Base-by-base conservation (phyloP, 2,113 vertebrate genomes). In the Salminus brasiliensis region DNA sequence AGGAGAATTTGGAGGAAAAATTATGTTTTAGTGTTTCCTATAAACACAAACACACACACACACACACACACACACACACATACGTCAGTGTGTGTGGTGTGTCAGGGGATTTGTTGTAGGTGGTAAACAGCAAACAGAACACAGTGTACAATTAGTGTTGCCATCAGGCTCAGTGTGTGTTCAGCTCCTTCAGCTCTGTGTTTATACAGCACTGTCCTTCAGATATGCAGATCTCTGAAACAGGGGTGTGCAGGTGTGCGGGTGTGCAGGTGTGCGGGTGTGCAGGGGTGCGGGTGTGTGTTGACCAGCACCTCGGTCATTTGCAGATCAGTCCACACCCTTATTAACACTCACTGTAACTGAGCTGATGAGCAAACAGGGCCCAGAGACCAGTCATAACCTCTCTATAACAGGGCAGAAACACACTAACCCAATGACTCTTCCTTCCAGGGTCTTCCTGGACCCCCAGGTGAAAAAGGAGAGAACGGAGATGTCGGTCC, bases 401-500 rank as follows among this genome's bases (percentile, higher is more conserved):
- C n/a, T n/a, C n/a, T n/a, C n/a, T n/a, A n/a, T n/a, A n/a, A n/a
- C n/a, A n/a, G n/a, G n/a, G n/a, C n/a, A n/a, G n/a, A n/a, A n/a
- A n/a, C n/a, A n/a, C n/a, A n/a, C n/a, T n/a, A n/a, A n/a, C n/a
- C n/a, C n/a, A n/a, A n/a, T n/a, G n/a, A n/a, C n/a, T n/a, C n/a
- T n/a, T n/a, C n/a, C 72, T 73, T 74, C 72, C 85, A 99, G 97
- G 97, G 97, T 79, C 93, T 99, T 55, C 97, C 97, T 57, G 97
- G 97, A 70, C 97, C 97, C 47, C 95, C 97, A 60, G 97, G 97
- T 84, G 97, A 99, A 92, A 99, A 99, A 83, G 97, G 97, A 83
- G 97, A 99, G 93, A 97, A 96, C 13, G 97, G 97, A 13, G 97
- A 99, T 59, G 97, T 99, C 25, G 97, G 97, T 41, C 95, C 97